Base-by-base conservation (phyloP, 2,113 vertebrate genomes). In the Phyllostomus hastatus region DNA sequence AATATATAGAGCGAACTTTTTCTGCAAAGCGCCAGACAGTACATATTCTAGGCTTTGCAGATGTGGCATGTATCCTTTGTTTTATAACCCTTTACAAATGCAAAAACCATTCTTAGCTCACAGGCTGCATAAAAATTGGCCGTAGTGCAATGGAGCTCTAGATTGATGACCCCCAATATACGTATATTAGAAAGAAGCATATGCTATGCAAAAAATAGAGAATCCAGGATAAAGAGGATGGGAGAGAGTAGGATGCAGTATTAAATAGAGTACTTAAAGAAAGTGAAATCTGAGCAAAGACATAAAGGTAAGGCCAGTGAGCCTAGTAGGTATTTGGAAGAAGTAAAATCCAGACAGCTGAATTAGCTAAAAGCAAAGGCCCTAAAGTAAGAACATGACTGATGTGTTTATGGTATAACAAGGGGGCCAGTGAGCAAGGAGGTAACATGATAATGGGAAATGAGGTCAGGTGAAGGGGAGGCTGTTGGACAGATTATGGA, bases 201-300 rank as follows among this genome's bases (percentile, higher is more conserved):
- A 9, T 31, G 28, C 48, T 64, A n/a, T 19, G 35, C 10, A 67
- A 84, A 88, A 85, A 88, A 22, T 33, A 83, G 90, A 33, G 22
- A 79, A 87, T 64, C 35, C 83, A 94, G 90, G 59, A 73, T 70
- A 67, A 91, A 35, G 2, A 46, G 28, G 38, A 20, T 46, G 16
- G 33, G 4, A 43, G 43, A 17, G 9, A 35, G n/a, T 24, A 66
- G 61, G 15, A 82, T 50, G 35, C 3, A 92, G 17, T 85, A 78
- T 88, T 43, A 89, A 80, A 85, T 0, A 64, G 20, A 10, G 33
- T 66, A 5, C 78, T 90, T 43, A 92, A 3, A 84, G 48, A 78
- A 73, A 38, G 76, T 50, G 43, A 90, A n/a, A 78, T 81, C 82
- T 79, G 82, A 95, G 31, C 41, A 84, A 87, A 94, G 28, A 94